phyloP scores from a whole-genome alignment of 92 coral and sea anemone species.

The Porites cylindrica region DNA sequence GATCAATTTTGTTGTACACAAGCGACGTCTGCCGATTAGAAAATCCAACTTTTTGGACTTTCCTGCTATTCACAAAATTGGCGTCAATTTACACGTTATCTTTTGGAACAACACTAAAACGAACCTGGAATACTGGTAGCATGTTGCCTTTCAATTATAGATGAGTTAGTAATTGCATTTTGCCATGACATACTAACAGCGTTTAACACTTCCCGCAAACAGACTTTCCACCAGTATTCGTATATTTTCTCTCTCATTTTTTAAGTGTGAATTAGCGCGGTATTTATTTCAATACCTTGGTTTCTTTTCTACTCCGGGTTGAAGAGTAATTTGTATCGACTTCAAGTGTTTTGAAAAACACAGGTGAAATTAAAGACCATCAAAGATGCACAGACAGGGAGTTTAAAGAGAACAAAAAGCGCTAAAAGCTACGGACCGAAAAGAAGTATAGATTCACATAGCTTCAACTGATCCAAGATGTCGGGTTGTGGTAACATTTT shows the following conservation, averaged over 20 bases:
- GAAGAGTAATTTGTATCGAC: slow-evolving; percentile 3
- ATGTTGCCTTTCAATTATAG: slow-evolving; percentile 61
- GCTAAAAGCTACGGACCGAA: too few relatives aligned
- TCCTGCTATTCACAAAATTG: slow-evolving; percentile 30
- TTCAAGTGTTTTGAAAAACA: slow-evolving; percentile 15
- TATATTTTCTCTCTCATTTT: neutral
- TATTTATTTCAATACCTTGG: neutral
- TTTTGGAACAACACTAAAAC: neutral
- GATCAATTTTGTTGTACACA: too few relatives aligned
- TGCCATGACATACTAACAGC: slow-evolving; percentile 33
- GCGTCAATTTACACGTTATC: slow-evolving; percentile 21
- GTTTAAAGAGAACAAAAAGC: too few relatives aligned
- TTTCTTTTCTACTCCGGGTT: neutral
- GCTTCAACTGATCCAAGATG: too few relatives aligned
- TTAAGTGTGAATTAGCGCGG: neutral
- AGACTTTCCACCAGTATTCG: slow-evolving; percentile 9
- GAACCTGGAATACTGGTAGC: neutral
- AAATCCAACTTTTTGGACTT: neutral
- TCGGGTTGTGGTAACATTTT: too few relatives aligned
- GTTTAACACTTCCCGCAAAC: slow-evolving; percentile 35
- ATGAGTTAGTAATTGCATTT: slow-evolving; percentile 67
- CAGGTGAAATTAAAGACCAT: neutral
- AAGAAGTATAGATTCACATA: too few relatives aligned
- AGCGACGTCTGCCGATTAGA: neutral
- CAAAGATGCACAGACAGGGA: neutral